Percentiles rank a stretch among this genome's conserved stretches.
Conservation (phyloP, 2,113 vertebrate genomes). For the Gavialis gangeticus region DNA sequence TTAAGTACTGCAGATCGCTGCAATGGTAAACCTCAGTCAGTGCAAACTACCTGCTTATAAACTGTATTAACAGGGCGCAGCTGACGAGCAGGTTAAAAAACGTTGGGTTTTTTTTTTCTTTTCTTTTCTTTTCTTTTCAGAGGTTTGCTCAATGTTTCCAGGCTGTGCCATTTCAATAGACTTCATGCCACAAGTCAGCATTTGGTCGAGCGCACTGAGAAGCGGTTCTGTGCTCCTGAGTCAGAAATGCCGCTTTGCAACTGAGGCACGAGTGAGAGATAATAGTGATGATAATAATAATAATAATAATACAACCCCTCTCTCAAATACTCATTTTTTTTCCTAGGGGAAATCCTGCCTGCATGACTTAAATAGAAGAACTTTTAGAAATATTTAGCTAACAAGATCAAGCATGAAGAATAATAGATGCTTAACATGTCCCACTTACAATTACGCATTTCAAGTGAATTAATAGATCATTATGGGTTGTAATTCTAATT, state of each 20-base stretch:
- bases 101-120: not conserved
- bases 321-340: not conserved
- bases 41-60: not conserved
- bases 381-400: not conserved
- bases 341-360: not conserved
- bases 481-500: slow-evolving; percentile 6
- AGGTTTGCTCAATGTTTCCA: accelerated
- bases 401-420: not conserved
- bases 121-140: no score
- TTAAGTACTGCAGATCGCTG: not conserved
- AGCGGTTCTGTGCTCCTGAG: not conserved
- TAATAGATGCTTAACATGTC: no score
- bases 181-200: not conserved
- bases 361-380: not conserved
- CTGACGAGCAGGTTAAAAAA: not conserved
- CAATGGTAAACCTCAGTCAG: accelerated
- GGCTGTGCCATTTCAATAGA: not conserved
- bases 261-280: not conserved
- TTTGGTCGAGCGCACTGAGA: no score
- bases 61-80: not conserved
- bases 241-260: not conserved
- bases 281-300: no score
- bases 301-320: not conserved
- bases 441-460: not conserved
- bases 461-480: not conserved